Evolutionary conservation across 2,797 vertebrate species (phyloP), one percentile per base, ranked within the genome.

Genomic region (Heterohyrax brucei): DNA sequence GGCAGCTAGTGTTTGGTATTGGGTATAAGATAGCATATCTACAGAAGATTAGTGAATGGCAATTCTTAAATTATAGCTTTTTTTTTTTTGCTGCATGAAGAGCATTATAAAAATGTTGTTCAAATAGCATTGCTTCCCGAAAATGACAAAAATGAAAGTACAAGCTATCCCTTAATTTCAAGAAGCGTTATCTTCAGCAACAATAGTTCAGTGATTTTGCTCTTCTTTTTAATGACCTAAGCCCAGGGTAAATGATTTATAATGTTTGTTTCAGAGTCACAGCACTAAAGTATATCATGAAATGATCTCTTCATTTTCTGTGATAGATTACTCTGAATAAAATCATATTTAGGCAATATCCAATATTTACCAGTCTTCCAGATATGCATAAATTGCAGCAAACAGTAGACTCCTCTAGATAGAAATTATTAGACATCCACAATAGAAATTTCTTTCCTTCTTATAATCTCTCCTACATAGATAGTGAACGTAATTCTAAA

Each of bases 191-290:
- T 97, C 96, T 97, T 96, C 93, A 97, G 86, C 86, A 97, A 97
- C 78, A 97, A 21, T 83, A 91, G 89, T 96, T 98, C 90, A 97
- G 66, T 82, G 79, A 97, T 97, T 98, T 98, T 98, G 3, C 91
- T 98, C n/a, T 97, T 97, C 62, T 75, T 97, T 98, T 97, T 97
- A 97, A 97, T 88, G 96, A 87, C 50, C n/a, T 93, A 95, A 95
- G n/a, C 48, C 94, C 0, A 0, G 56, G 62, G 26, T 73, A 95
- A 97, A 82, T 96, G 90, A 98, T 96, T 96, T 97, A 98, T 97
- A 97, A 97, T 93, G 76, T 84, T 98, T 96, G 68, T 59, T 96
- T 96, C 86, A 93, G 33, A 75, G 33, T 93, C 56, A 87, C 10
- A 95, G 75, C 10, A 53, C 87, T 93, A 84, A 92, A 96, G 97